Base-by-base conservation (phyloP, 2,113 vertebrate species). In the Bos indicus region DNA sequence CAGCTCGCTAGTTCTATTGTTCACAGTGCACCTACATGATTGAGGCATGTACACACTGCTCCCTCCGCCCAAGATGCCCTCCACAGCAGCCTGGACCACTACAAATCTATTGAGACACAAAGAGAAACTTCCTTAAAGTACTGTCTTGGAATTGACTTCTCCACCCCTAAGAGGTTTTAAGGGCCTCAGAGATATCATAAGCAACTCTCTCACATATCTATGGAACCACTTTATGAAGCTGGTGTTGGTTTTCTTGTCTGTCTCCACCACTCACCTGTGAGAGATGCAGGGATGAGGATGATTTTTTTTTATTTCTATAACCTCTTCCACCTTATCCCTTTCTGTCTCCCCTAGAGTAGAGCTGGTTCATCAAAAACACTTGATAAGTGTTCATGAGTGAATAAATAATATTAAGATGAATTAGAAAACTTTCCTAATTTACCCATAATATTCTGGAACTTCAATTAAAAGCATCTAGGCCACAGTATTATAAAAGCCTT, bases 1-100 rank as follows among this genome's bases (percentile, higher is more conserved):
- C 14, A 2, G 13, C 1, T n/a, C 67, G 40, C 28, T 36, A 16
- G 17, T 30, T 78, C 16, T 36, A 28, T 3, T 84, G 80, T 52
- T 56, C 40, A 5, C 2, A 25, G 2, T 3, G 48, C 6, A 10
- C 52, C 4, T 67, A 14, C 1, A 19, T 4, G 19, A 33, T 1
- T 7, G 15, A 28, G 14, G 10, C 30, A 26, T 33, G 51, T 10
- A 23, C 15, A 60, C 3, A 16, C 14, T 54, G 33, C 15, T 74
- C 40, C 16, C 10, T 46, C 56, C 30, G 2, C 36, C 16, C 12
- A 67, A 11, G 57, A 88, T 12, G 23, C 36, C 26, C 10, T 71
- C 26, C 30, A 15, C 3, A 46, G 36, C 13, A 64, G 21, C 48
- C 51, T 52, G 6, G 23, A 15, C 14, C 25, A 7, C 14, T n/a